phyloP scores from a whole-genome alignment of 1,140 invertebrate genomes.

The Bombus huntii region DNA sequence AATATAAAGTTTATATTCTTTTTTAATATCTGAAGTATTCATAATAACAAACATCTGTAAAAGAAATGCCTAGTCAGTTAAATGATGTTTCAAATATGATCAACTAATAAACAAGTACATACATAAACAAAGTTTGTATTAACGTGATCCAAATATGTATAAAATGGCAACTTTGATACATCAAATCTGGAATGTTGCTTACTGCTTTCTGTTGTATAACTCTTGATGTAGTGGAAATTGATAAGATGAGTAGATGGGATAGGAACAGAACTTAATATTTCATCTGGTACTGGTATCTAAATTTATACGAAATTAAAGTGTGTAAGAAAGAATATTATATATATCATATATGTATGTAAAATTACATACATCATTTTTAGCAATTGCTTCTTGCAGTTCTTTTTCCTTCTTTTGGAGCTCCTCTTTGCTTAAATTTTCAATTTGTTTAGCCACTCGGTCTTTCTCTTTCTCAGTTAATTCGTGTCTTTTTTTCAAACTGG shows the following conservation, averaged over 20 bases:
- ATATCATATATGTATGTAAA: constrained; percentile 27
- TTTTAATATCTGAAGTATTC: constrained; percentile 87
- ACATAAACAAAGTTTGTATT: constrained; percentile 94
- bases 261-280: constrained; percentile 87
- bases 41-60: constrained; percentile 87
- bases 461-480: constrained; percentile 87
- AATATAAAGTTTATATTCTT: constrained; percentile 87
- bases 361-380: constrained; percentile 88
- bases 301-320: constrained; percentile 61
- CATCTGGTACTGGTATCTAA: constrained; percentile 85
- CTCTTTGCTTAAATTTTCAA: constrained; percentile 84
- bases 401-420: constrained; percentile 87
- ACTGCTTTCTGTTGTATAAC: constrained; percentile 82
- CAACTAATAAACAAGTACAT: constrained; percentile 75
- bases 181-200: constrained; percentile 85
- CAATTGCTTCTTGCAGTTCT: constrained; percentile 87
- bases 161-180: constrained; percentile 87
- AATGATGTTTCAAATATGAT: constrained; percentile 26
- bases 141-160: constrained; percentile 90
- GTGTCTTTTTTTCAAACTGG: constrained; percentile 84
- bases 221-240: constrained; percentile 86
- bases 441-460: constrained; percentile 86
- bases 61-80: not conserved
- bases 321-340: constrained; percentile 17
- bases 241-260: constrained; percentile 88